Evolutionary conservation across 2,113 vertebrate genomes (phyloP).

Genomic region (Trogon surrucura): DNA sequence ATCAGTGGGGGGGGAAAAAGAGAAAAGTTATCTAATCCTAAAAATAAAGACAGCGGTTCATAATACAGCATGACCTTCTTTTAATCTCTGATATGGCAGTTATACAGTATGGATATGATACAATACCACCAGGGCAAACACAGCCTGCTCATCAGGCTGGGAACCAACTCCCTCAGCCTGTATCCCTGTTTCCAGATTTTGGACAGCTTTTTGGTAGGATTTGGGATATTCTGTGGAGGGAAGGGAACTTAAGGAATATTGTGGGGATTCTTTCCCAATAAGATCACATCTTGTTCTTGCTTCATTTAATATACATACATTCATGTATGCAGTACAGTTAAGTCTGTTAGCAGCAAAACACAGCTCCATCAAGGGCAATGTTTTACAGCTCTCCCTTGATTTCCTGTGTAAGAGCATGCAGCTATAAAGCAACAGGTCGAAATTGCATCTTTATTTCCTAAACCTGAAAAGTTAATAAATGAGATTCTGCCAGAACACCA

Average conservation of each 20-base stretch:
- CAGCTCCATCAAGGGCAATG: neutral
- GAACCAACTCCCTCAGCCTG: neutral
- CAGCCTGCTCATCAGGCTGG: neutral
- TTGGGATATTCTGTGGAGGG: conserved; percentile 13
- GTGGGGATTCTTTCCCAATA: conserved; percentile 65
- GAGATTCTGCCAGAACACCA: neutral
- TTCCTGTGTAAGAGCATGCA: conserved; percentile 47
- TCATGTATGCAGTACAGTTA: neutral
- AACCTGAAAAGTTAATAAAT: conserved; percentile 16
- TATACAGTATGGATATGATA: conserved; percentile 43
- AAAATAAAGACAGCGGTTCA: conserved; percentile 71
- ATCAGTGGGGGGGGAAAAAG: neutral
- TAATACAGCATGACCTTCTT: conserved; percentile 71
- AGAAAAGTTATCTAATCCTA: conserved; percentile 74
- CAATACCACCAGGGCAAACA: conserved; percentile 34
- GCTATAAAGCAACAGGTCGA: conserved; percentile 13
- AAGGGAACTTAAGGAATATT: conserved; percentile 47
- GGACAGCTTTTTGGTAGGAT: conserved; percentile 27
- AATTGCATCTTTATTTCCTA: conserved; percentile 36
- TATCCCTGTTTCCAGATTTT: conserved; percentile 35
- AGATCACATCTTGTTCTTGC: conserved; percentile 74
- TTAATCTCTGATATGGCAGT: conserved; percentile 69
- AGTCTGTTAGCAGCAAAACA: conserved; percentile 2
- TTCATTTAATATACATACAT: conserved; percentile 41
- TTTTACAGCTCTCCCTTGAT: conserved; percentile 58